Conservation (phyloP, 2,113 vertebrate genomes). For the Conger conger region DNA sequence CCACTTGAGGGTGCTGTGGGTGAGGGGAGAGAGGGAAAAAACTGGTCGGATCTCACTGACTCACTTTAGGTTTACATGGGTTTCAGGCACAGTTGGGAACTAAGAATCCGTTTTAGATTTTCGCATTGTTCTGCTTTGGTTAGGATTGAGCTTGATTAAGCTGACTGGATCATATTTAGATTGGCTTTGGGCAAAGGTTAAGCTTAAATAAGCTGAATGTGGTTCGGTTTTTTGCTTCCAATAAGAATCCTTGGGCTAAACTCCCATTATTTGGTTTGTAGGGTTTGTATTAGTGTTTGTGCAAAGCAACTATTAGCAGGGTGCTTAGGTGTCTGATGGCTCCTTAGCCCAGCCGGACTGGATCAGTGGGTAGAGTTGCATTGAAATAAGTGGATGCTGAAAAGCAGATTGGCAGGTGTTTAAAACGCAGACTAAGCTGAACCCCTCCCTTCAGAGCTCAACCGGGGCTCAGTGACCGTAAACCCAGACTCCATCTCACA, state of each 20-base stretch:
- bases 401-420: no score
- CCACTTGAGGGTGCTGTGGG: constrained; percentile 14
- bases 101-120: neutral
- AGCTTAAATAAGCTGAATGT: neutral
- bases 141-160: neutral
- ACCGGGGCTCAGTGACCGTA: neutral
- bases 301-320: no score
- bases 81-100: no score
- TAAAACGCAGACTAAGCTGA: neutral
- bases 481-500: neutral
- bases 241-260: neutral
- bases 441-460: neutral
- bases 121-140: neutral
- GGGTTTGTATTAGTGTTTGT: neutral
- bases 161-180: neutral
- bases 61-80: no score
- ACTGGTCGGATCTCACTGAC: neutral
- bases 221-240: neutral
- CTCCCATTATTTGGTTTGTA: neutral
- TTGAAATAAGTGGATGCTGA: neutral
- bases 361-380: neutral
- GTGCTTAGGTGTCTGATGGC: neutral
- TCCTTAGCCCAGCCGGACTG: neutral
- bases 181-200: neutral
- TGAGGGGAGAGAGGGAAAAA: neutral